Percentiles rank a stretch among this genome's conserved stretches.
phyloP scores from a whole-genome alignment of 2,888 invertebrate genomes.

The Philereme vetulata region DNA sequence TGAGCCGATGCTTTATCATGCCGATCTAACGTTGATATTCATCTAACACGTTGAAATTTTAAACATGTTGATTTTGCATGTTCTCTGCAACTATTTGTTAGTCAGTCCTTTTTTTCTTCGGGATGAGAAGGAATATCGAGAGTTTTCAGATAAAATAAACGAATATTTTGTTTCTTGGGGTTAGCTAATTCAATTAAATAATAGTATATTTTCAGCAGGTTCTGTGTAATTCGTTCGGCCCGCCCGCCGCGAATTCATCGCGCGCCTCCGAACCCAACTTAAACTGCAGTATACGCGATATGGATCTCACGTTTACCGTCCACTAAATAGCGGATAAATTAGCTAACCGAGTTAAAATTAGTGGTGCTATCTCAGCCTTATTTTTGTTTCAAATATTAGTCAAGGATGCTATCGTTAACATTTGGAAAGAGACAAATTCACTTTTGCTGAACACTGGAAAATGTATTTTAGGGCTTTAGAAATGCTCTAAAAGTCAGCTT shows the following conservation, averaged over 20 bases:
- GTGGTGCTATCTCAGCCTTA: conserved; percentile 52
- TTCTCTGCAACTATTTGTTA: conserved; percentile 41
- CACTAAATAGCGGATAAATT: conserved; percentile 79
- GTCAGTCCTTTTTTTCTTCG: neutral
- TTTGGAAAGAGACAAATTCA: conserved; percentile 7
- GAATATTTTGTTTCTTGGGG: no score
- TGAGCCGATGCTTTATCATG: conserved; percentile 44
- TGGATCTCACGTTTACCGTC: conserved; percentile 78
- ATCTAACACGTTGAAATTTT: conserved; percentile 24
- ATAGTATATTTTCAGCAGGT: conserved; percentile 41
- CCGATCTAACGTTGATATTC: conserved; percentile 37
- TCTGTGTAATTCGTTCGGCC: conserved; percentile 53
- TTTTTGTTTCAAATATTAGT: conserved; percentile 40
- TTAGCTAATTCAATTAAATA: conserved; percentile 35
- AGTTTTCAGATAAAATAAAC: neutral
- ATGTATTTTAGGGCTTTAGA: conserved; percentile 4
- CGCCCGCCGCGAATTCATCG: conserved; percentile 69
- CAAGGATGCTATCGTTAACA: conserved; percentile 4
- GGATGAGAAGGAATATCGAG: neutral
- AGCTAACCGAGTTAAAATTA: conserved; percentile 74
- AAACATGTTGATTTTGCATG: conserved; percentile 28
- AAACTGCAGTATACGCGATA: conserved; percentile 71
- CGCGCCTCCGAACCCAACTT: conserved; percentile 62
- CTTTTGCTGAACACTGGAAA: conserved; percentile 1
- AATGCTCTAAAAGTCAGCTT: conserved; percentile 7